Base-by-base conservation (phyloP, 1,140 invertebrate species). In the Pseudomyrmex pallidus region DNA sequence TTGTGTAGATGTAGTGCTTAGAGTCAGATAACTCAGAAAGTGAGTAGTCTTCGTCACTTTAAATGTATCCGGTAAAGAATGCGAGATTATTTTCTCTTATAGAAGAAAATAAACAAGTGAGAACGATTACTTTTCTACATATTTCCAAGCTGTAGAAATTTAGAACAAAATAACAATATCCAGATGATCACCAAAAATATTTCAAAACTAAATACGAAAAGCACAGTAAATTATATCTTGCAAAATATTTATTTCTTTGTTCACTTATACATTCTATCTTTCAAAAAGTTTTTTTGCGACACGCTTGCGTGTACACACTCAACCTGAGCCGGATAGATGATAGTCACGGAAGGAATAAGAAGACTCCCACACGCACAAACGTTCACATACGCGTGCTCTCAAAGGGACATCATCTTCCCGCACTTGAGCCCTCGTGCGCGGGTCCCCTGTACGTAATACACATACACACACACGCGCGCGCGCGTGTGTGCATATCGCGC, bases 351-450 rank as follows among this genome's bases (percentile, higher is more conserved):
- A 74, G 84, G 87, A 62, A 89, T 84, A 88, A 88, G 86, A 88
- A 85, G 82, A 86, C 83, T 80, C 87, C 80, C 84, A 89, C 87
- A 72, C 63, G 48, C 35, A 12, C 74, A 46, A 15, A 15, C 62
- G 15, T 61, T 5, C 68, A 13, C 54, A 59, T 13, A 15, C 9
- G 13, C 15, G 17, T n/a, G 74, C 48, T 83, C 84, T 80, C 25
- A 20, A 82, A 82, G 74, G 72, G 73, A 82, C 87, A 70, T 87
- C 83, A 77, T 44, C 76, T 85, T 74, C 86, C 87, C 85, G 83
- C 72, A 62, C 68, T 76, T 59, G 63, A 57, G 17, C 35, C 15
- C n/a, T 52, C 46, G 12, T 63, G 66, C 68, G 73, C 56, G 68
- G 22, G n/a, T 44, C 46, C 35, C 12, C 54, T n/a, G 80, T 72